Evolutionary conservation across 2,888 invertebrate genomes (phyloP), one percentile per base, ranked within the genome.

Genomic region (Diplazon laetatorius): DNA sequence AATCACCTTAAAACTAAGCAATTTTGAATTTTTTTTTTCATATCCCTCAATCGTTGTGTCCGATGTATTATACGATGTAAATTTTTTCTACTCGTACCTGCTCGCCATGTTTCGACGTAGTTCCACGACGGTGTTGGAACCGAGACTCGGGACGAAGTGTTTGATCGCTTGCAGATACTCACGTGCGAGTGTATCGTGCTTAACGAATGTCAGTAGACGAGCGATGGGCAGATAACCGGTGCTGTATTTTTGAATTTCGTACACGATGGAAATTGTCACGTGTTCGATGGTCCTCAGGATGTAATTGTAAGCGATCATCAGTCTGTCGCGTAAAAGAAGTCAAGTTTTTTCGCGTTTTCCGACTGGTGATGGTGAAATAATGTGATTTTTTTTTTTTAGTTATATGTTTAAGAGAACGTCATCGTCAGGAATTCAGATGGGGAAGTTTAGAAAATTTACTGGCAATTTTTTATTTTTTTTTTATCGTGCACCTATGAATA

Each of bases 241-340:
- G 30, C 90, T 90, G 82, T 89, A 91, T 83, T 90, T 92, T 83
- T 90, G 88, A 35, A 91, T 85, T 0, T 91, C 92, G 68, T 91
- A 90, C 16, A 92, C 90, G 78, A 91, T 87, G 44, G 92, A 90
- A 18, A 92, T 89, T 39, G 91, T 91, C 68, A 91, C 87, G 82
- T 92, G 90, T 80, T 92, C 92, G 76, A 91, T 90, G 18, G 91
- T 89, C 16, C 90, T 88, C 14, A 92, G 89, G 55, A 92, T 88
- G 83, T 91, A 91, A 84, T 91, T 91, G 86, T 91, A 92, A 1
- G 91, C 91, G 44, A 92, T 91, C 71, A 92, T 85, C 25, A 87
- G 83, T 77, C 91, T 89, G 72, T 1, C 68, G 69, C 46, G 16
- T 46, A 1, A 30, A n/a, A n/a, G n/a, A n/a, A n/a, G n/a, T n/a